Conservation (phyloP, 2,888 invertebrate genomes). For the Cephalotes varians region DNA sequence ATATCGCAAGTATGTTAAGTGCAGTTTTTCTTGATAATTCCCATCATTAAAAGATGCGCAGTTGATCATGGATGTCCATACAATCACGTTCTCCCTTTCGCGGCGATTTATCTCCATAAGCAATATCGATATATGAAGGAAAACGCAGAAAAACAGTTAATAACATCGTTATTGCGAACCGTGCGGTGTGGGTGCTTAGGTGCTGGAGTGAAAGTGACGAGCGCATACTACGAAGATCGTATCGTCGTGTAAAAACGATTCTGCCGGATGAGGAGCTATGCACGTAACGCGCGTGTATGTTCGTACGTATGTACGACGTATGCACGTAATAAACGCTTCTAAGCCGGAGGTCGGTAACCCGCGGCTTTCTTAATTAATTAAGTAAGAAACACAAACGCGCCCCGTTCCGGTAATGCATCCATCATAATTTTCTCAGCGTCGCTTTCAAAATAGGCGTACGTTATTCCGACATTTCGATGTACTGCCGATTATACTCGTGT, state of each 20-base stretch:
- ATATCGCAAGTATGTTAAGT: background rate
- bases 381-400: slow-evolving; percentile 22
- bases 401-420: slow-evolving; percentile 15
- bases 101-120: slow-evolving; percentile 6
- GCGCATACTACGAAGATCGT: slow-evolving; percentile 37
- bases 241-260: slow-evolving; percentile 50
- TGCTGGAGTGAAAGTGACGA: slow-evolving; percentile 47
- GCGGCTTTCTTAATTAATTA: slow-evolving; percentile 47
- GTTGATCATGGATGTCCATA: background rate
- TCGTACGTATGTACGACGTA: background rate
- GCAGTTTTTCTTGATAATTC: background rate
- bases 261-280: slow-evolving; percentile 9
- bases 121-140: background rate
- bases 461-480: slow-evolving; percentile 20
- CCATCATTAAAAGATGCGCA: background rate
- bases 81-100: slow-evolving; percentile 3
- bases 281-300: background rate
- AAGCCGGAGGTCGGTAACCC: slow-evolving; percentile 42
- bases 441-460: slow-evolving; percentile 23
- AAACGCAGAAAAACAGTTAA: slow-evolving; percentile 29
- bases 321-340: slow-evolving; percentile 12
- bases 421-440: slow-evolving; percentile 26
- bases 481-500: background rate
- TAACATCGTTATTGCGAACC: slow-evolving; percentile 29
- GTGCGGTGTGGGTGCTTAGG: slow-evolving; percentile 21